A percentile compares a stretch with the other conserved stretches of the same genome.
Conservation (phyloP, 2,888 invertebrate species). For the Syritta pipiens region DNA sequence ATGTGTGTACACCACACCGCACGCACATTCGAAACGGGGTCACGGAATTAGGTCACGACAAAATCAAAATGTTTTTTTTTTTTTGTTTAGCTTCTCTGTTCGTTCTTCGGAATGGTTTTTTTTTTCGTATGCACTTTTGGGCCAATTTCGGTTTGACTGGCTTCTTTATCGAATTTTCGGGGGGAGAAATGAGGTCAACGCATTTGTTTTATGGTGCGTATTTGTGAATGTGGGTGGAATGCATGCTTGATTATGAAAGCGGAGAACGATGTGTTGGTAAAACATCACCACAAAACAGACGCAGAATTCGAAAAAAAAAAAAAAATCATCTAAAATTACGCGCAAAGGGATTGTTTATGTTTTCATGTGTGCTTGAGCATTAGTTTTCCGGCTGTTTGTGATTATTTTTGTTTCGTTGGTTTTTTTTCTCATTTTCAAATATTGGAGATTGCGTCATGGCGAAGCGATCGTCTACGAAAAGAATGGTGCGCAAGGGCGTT, state of each 20-base stretch:
- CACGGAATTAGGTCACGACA: conserved; percentile 56
- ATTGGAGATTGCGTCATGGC: conserved; percentile 30
- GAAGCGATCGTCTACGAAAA: conserved; percentile 20
- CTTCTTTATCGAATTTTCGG: conserved; percentile 28
- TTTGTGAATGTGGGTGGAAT: conserved; percentile 47
- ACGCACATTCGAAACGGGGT: conserved; percentile 49
- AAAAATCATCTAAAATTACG: conserved; percentile 26
- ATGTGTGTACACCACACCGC: conserved; percentile 24
- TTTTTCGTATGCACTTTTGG: conserved; percentile 63
- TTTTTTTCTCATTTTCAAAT: conserved; percentile 11
- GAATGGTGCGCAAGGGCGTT: conserved; percentile 44
- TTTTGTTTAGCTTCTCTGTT: conserved; percentile 38
- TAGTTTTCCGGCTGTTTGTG: conserved; percentile 44
- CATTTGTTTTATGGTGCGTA: conserved; percentile 44
- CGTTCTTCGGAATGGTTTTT: conserved; percentile 25
- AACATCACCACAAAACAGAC: neutral
- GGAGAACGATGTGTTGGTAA: neutral
- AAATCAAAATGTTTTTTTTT: conserved; percentile 55
- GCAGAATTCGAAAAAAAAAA: conserved; percentile 1
- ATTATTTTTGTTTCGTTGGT: conserved; percentile 36
- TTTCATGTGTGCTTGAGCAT: conserved; percentile 17
- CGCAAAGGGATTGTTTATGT: conserved; percentile 41
- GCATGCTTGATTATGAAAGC: conserved; percentile 40
- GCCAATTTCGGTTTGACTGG: conserved; percentile 16
- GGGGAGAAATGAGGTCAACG: conserved; percentile 58